Conservation (phyloP, 2,797 vertebrate genomes). For the Galagoides demidoff region DNA sequence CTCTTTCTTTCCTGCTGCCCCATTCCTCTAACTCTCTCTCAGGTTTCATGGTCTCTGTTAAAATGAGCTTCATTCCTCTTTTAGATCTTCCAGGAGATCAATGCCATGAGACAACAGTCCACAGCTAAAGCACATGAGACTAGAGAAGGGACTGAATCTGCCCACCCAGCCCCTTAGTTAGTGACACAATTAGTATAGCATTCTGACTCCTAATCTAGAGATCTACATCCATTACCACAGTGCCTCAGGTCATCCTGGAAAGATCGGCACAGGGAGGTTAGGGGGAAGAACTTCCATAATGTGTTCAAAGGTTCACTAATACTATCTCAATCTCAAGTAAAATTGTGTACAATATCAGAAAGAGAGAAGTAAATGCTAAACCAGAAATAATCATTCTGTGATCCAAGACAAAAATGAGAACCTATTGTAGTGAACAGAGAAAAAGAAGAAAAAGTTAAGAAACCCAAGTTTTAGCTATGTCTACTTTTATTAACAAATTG, state of each 20-base stretch:
- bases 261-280: neutral
- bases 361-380: neutral
- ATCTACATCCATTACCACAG: neutral
- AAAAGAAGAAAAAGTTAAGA: neutral
- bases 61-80: neutral
- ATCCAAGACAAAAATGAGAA: neutral
- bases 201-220: neutral
- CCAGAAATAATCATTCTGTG: slow-evolving; percentile 21
- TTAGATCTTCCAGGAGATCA: slow-evolving; percentile 16
- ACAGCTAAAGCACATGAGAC: neutral
- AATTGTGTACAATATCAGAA: neutral
- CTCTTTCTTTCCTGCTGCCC: fast-evolving
- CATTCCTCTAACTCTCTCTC: neutral
- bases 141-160: neutral
- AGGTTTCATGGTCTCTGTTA: neutral
- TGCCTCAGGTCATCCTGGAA: neutral
- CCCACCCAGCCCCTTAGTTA: neutral
- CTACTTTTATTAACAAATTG: slow-evolving; percentile 21
- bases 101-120: neutral
- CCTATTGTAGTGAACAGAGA: neutral
- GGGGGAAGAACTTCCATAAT: too few relatives aligned
- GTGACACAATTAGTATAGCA: neutral
- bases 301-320: neutral
- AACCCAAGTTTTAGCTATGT: neutral
- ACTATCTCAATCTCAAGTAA: neutral